Evolutionary conservation across 2,113 vertebrate species (phyloP).

Genomic region (Pseudopipra pipra): DNA sequence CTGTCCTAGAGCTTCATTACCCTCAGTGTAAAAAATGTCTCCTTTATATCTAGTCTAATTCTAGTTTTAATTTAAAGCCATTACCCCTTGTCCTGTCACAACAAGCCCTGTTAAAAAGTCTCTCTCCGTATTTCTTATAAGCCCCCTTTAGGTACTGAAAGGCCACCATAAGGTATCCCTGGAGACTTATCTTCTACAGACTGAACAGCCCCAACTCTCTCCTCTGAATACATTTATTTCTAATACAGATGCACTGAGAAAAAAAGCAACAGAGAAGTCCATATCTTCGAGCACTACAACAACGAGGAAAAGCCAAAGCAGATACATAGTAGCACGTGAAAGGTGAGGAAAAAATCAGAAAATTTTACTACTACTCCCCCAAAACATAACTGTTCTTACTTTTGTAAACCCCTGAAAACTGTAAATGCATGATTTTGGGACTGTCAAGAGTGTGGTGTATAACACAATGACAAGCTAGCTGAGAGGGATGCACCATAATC

Average conservation of each 20-base stretch:
- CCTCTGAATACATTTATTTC: not conserved
- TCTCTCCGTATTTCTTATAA: not conserved
- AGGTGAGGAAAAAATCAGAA: not conserved
- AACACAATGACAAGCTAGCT: not conserved
- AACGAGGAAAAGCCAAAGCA: not conserved
- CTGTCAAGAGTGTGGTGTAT: not conserved
- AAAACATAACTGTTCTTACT: not conserved
- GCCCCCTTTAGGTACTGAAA: not conserved
- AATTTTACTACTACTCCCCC: not conserved
- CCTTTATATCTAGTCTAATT: not conserved
- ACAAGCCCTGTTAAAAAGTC: not conserved
- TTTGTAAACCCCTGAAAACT: not conserved
- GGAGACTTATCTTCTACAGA: not conserved
- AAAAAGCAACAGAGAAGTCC: not conserved
- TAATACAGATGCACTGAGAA: not conserved
- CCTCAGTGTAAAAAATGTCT: not conserved
- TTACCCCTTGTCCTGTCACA: not conserved
- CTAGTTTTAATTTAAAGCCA: not conserved
- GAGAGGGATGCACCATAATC: not conserved
- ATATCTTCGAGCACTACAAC: not conserved
- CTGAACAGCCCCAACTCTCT: not conserved
- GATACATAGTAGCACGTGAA: not conserved
- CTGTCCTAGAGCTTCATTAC: not conserved
- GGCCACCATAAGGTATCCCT: not conserved
- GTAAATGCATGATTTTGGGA: not conserved